Evolutionary conservation across 2,797 vertebrate species (phyloP).

Genomic region (Bryconaethiops microstoma): DNA sequence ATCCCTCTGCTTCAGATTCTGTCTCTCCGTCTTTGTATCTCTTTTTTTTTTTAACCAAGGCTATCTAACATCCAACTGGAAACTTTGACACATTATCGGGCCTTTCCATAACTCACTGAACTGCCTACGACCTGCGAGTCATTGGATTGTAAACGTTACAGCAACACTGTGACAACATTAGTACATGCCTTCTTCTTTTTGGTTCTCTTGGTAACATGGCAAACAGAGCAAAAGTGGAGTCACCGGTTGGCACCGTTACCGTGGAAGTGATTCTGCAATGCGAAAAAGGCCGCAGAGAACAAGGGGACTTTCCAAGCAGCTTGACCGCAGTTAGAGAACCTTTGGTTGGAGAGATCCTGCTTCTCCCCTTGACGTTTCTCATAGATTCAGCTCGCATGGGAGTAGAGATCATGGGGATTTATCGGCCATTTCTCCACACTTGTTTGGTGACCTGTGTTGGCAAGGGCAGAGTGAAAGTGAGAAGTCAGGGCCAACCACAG

Average conservation of each 20-base stretch:
- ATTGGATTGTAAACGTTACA: neutral
- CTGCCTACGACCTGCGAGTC: neutral
- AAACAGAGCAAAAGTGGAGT: slow-evolving; percentile 8
- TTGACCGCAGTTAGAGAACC: neutral
- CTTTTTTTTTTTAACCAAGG: neutral
- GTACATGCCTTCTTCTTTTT: neutral
- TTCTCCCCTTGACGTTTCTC: slow-evolving; percentile 8
- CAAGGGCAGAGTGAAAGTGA: slow-evolving; percentile 23
- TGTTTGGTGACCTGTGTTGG: slow-evolving; percentile 30
- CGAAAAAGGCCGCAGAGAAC: slow-evolving; percentile 44
- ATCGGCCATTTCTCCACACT: slow-evolving; percentile 55
- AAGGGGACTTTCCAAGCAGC: slow-evolving; percentile 9
- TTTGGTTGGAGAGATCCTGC: slow-evolving; percentile 2
- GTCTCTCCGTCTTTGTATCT: neutral
- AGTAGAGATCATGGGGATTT: slow-evolving; percentile 19
- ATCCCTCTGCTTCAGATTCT: neutral
- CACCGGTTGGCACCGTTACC: slow-evolving; percentile 1
- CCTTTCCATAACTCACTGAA: neutral
- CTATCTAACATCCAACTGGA: slow-evolving; percentile 6
- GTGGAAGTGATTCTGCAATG: slow-evolving; percentile 22
- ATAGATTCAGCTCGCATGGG: slow-evolving; percentile 38
- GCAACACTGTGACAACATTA: neutral
- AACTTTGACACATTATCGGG: neutral
- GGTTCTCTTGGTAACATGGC: slow-evolving; percentile 21
- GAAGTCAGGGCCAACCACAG: slow-evolving; percentile 55